A percentile compares a stretch with the other conserved stretches of the same genome.
phyloP scores from a whole-genome alignment of 2,113 vertebrate genomes.

The Bubo scandiacus region DNA sequence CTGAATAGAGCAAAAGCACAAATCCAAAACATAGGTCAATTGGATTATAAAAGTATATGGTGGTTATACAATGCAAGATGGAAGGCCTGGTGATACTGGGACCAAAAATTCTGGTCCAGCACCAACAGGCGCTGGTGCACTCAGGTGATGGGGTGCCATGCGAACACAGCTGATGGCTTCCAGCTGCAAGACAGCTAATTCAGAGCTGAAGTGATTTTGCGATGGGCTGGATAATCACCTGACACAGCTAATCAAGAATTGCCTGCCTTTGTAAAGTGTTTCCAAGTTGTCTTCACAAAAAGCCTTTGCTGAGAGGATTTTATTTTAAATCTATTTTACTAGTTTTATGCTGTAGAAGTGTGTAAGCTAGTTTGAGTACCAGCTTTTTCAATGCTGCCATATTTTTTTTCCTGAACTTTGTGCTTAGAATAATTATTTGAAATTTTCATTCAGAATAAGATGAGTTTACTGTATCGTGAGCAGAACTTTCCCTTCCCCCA shows the following conservation, averaged over 20 bases:
- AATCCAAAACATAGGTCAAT: neutral
- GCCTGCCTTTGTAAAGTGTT: neutral
- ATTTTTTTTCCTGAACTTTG: neutral
- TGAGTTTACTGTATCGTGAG: neutral
- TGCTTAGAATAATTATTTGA: neutral
- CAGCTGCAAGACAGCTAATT: neutral
- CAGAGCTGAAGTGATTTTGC: neutral
- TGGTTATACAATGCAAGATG: neutral
- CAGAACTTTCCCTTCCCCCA: neutral
- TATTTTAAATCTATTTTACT: neutral
- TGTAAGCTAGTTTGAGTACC: neutral
- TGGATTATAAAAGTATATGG: neutral
- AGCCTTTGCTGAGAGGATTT: neutral
- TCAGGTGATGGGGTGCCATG: neutral
- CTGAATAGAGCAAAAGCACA: neutral
- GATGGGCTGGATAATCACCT: neutral
- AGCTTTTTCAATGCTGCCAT: neutral
- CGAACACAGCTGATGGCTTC: neutral
- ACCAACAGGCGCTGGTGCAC: rapidly evolving
- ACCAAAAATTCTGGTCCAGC: neutral
- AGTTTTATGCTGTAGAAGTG: neutral
- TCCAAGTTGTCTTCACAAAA: neutral
- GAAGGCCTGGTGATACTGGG: neutral
- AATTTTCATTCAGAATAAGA: neutral
- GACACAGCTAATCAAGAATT: neutral